Conservation (phyloP, 2,888 invertebrate species). For the Mythimna impura region DNA sequence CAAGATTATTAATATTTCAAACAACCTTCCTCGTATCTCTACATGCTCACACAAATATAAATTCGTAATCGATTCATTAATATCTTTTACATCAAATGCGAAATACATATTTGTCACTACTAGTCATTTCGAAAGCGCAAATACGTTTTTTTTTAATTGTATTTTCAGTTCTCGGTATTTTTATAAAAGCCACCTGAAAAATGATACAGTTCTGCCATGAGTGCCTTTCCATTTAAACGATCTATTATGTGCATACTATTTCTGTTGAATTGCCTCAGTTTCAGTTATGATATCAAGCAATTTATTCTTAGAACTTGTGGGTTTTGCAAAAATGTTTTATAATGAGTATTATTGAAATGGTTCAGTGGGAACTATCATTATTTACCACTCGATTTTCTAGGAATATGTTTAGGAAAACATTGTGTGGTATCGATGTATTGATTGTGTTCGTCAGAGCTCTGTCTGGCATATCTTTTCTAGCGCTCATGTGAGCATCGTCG, state of each 20-base stretch:
- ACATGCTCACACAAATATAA: not conserved
- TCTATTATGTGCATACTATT: not conserved
- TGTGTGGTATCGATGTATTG: constrained; percentile 1
- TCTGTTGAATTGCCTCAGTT: constrained; percentile 7
- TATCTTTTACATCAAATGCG: not conserved
- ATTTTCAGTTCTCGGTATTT: constrained; percentile 18
- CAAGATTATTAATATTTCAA: constrained; percentile 45
- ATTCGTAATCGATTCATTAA: constrained; percentile 5
- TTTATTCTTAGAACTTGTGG: not conserved
- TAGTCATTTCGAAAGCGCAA: not conserved
- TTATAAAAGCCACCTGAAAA: constrained; percentile 7
- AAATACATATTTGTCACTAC: not conserved
- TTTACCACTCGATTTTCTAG: not conserved
- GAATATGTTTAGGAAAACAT: not conserved
- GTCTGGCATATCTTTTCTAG: constrained; percentile 31
- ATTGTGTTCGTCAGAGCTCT: constrained; percentile 7
- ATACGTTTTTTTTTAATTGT: not conserved
- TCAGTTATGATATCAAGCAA: not conserved
- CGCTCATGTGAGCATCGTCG: constrained; percentile 38
- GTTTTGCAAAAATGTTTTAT: not conserved
- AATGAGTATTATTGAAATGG: constrained; percentile 9
- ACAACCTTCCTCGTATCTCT: constrained; percentile 3
- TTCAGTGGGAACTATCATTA: not conserved
- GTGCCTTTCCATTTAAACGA: constrained; percentile 12
- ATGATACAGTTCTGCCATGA: not conserved